phyloP scores from a whole-genome alignment of 2,888 invertebrate species.

The Clivina fossor region DNA sequence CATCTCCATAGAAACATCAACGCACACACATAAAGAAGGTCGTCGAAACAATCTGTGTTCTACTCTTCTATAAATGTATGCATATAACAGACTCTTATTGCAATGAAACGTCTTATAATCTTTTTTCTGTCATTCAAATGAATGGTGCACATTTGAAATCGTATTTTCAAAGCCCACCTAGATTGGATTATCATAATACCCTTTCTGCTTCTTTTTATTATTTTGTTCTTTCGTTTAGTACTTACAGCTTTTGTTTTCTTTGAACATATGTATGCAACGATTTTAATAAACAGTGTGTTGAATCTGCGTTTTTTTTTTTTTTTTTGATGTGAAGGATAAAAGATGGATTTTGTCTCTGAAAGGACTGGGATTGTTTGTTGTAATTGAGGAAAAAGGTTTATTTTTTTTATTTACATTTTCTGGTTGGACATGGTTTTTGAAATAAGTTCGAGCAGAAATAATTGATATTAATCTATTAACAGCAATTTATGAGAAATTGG shows the following conservation, averaged over 20 bases:
- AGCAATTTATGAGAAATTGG: too few species aligned
- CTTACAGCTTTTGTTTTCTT: neutral
- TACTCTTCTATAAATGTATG: neutral
- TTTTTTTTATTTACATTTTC: too few species aligned
- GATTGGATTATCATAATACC: constrained; percentile 6
- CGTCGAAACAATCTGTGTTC: neutral
- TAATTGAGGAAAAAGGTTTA: too few species aligned
- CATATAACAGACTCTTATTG: neutral
- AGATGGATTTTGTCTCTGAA: too few species aligned
- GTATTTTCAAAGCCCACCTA: neutral
- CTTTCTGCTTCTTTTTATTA: too few species aligned
- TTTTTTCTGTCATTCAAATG: neutral
- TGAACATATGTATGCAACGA: neutral
- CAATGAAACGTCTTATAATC: too few species aligned
- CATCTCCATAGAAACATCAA: constrained; percentile 6
- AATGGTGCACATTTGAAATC: neutral
- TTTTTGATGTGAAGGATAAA: too few species aligned
- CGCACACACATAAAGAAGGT: neutral
- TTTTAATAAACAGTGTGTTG: constrained; percentile 1
- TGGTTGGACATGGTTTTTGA: too few species aligned
- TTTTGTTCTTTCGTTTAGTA: neutral
- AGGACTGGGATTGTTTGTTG: too few species aligned
- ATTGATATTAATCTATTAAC: too few species aligned
- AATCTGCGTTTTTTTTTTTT: too few species aligned
- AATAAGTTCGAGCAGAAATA: too few species aligned